Base-by-base conservation (phyloP, 2,888 invertebrate species). In the Acrobasis consociella region DNA sequence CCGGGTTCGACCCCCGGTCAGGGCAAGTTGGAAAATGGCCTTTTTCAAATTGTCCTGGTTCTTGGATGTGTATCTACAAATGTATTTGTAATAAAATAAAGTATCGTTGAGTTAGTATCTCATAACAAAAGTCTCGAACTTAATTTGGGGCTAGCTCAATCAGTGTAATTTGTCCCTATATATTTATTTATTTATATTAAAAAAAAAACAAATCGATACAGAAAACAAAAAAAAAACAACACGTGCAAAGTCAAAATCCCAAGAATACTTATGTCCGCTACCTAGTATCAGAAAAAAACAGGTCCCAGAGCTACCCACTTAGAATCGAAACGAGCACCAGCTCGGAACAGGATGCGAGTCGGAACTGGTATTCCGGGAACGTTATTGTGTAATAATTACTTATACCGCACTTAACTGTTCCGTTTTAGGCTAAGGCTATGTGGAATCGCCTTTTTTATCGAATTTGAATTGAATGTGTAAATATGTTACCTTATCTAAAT, bases 361-460 rank as follows among this genome's bases (percentile, higher is more conserved):
- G 75, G 79, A 81, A 84, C 81, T 79, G 70, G 75, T 75, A 83
- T 87, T 84, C 86, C 81, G 74, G 76, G 80, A 84, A 86, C 82
- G 79, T 81, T 86, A 87, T 89, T 87, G 84, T 86, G 84, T 86
- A 87, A 87, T 87, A 85, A 89, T 89, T 88, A 89, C 89, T 85
- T 85, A 86, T 78, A 82, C 82, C 79, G 73, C 81, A 78, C 83
- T 81, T 71, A 72, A 71, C 74, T 77, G 79, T 82, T 86, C 80
- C 75, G 82, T 79, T 84, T 78, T 55, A 67, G 67, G 77, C n/a
- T 9, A 11, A n/a, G 38, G n/a, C 58, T 64, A 52, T 71, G 63
- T 78, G 79, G 86, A 86, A 67, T 59, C 5, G 66, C 74, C 68
- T 61, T 72, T 31, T 59, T 17, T 22, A 49, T 11, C 11, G 2